phyloP scores from a whole-genome alignment of 2,888 invertebrate genomes.

The Himalopsyche japonica region DNA sequence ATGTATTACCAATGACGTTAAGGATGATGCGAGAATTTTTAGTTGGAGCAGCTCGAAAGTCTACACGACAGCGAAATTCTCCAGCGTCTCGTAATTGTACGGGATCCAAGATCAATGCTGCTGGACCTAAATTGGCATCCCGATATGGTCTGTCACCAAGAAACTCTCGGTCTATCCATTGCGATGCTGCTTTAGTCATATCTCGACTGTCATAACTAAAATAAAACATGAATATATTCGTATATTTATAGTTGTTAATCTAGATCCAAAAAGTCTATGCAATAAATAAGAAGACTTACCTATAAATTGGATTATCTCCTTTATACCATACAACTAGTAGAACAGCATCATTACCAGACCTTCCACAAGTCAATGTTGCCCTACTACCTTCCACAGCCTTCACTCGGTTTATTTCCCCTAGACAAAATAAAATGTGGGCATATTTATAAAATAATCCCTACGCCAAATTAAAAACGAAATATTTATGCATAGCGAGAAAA shows the following conservation, averaged over 20 bases:
- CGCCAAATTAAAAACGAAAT: too few species aligned
- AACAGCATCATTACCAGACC: conserved; percentile 75
- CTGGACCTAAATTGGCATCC: conserved; percentile 51
- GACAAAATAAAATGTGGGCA: neutral
- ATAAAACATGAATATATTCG: neutral
- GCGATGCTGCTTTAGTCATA: conserved; percentile 27
- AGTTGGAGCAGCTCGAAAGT: conserved; percentile 79
- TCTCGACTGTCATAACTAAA: conserved; percentile 36
- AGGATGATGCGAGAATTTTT: conserved; percentile 74
- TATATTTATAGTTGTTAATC: too few species aligned
- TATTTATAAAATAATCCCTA: too few species aligned
- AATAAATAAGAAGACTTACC: conserved; percentile 56
- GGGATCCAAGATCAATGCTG: conserved; percentile 70
- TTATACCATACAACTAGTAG: conserved; percentile 91
- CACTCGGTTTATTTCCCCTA: conserved; percentile 48
- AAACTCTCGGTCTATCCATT: conserved; percentile 32
- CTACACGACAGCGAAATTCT: conserved; percentile 78
- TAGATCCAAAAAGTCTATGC: too few species aligned
- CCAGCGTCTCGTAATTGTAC: conserved; percentile 65
- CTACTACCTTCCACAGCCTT: conserved; percentile 77
- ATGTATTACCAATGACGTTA: conserved; percentile 73
- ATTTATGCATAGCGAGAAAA: too few species aligned
- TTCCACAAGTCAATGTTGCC: conserved; percentile 83
- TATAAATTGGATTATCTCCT: conserved; percentile 87
- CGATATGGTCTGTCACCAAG: conserved; percentile 22